These are phyloP conservation scores for Pangasius sanitwongsei DNA, from an alignment of 2,797 vertebrate genomes.

Conservation along the genomic window DNA sequence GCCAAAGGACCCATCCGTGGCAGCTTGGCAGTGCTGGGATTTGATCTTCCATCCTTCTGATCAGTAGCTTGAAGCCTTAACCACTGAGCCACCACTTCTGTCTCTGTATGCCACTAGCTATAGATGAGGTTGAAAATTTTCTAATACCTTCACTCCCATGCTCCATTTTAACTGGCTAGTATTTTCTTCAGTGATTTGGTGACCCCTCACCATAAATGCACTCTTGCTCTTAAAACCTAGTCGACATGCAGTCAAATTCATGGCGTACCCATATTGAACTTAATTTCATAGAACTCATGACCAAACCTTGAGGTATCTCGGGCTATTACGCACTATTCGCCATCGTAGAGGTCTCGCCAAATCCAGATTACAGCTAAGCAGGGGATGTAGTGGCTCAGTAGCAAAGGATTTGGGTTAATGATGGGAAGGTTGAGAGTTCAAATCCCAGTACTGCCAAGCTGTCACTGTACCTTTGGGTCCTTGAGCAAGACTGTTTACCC, in stretches of 20 bases:
- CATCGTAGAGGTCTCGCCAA: no score
- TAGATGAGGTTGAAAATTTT: background rate
- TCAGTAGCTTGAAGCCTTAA: background rate
- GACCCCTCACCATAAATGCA: background rate
- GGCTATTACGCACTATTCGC: background rate
- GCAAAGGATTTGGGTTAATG: constrained; percentile 5
- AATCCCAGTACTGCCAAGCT: background rate
- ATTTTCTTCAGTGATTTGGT: background rate
- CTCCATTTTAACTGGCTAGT: background rate
- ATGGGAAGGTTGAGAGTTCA: background rate
- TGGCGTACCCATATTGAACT: background rate
- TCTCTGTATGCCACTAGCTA: background rate
- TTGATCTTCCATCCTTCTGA: background rate
- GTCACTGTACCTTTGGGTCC: background rate
- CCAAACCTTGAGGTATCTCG: background rate
- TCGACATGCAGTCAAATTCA: no score
- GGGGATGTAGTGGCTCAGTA: background rate
- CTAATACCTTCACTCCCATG: background rate
- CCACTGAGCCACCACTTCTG: background rate
- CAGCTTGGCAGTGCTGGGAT: background rate
- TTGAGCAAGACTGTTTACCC: background rate
- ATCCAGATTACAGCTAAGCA: background rate
- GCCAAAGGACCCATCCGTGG: background rate
- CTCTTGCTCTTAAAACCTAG: background rate
- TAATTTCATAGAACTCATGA: background rate